Evolutionary conservation across 2,797 vertebrate genomes (phyloP).

Genomic region (Acipenser transmontanus): DNA sequence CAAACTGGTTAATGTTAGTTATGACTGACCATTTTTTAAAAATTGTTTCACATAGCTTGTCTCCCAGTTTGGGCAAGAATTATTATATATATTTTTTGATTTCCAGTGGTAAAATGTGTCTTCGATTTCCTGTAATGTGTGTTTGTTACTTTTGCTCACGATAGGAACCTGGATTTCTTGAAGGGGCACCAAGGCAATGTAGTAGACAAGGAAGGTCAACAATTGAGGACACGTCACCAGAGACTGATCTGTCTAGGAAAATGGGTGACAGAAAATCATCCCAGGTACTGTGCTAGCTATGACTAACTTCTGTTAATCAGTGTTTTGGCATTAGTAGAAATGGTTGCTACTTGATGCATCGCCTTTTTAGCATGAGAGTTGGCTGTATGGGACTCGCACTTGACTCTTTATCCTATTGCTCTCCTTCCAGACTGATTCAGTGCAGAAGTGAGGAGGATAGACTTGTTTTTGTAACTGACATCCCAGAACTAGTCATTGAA

Average conservation of each 20-base stretch:
- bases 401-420: slow-evolving; percentile 20
- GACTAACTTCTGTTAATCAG: background rate
- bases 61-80: background rate
- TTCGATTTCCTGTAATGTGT: background rate
- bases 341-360: background rate
- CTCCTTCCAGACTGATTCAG: slow-evolving; percentile 76
- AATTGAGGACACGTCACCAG: slow-evolving; percentile 72
- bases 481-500: slow-evolving; percentile 80
- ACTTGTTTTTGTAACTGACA: slow-evolving; percentile 84
- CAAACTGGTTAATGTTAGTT: no score
- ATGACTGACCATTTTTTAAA: no score
- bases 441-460: slow-evolving; percentile 77
- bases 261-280: slow-evolving; percentile 91
- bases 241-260: slow-evolving; percentile 81
- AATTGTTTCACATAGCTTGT: no score
- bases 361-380: background rate
- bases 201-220: slow-evolving; percentile 77
- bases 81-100: no score
- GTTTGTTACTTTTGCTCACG: slow-evolving; percentile 22
- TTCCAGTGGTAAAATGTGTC: slow-evolving; percentile 14
- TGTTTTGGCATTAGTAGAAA: background rate
- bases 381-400: background rate
- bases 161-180: slow-evolving; percentile 91
- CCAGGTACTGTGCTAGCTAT: slow-evolving; percentile 53
- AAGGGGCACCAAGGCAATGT: slow-evolving; percentile 91